Percentiles rank a stretch among this genome's conserved stretches.
phyloP scores from a whole-genome alignment of 2,797 vertebrate species.

The Acanthurus lineatus region DNA sequence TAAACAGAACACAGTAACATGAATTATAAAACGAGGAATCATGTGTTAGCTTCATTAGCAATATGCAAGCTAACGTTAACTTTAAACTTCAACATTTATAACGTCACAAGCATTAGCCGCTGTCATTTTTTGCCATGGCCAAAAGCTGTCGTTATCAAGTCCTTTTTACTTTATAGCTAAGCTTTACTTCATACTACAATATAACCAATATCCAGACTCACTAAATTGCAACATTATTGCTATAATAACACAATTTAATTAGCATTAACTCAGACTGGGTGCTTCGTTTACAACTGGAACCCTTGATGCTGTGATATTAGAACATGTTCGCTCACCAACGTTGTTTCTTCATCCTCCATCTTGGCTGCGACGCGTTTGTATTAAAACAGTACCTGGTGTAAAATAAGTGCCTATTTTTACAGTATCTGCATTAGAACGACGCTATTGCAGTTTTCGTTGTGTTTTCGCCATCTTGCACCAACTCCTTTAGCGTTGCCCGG shows the following conservation, averaged over 20 bases:
- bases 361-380: constrained; percentile 36
- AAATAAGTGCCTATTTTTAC: neutral
- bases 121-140: too few relatives aligned
- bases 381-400: neutral
- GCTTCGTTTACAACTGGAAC: neutral
- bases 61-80: neutral
- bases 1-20: neutral
- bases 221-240: neutral
- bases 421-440: neutral
- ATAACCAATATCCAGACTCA: too few relatives aligned
- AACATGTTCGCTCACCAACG: constrained; percentile 76
- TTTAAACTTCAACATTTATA: neutral
- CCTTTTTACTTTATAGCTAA: neutral
- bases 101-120: neutral
- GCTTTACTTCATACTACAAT: neutral
- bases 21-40: neutral
- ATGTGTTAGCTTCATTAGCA: neutral
- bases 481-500: constrained; percentile 70
- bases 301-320: too few relatives aligned
- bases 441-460: constrained; percentile 6
- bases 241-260: too few relatives aligned
- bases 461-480: constrained; percentile 75
- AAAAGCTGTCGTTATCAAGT: neutral
- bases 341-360: constrained; percentile 83
- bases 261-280: neutral